Evolutionary conservation across 2,888 invertebrate genomes (phyloP).

Genomic region (Drosophila koepferae): DNA sequence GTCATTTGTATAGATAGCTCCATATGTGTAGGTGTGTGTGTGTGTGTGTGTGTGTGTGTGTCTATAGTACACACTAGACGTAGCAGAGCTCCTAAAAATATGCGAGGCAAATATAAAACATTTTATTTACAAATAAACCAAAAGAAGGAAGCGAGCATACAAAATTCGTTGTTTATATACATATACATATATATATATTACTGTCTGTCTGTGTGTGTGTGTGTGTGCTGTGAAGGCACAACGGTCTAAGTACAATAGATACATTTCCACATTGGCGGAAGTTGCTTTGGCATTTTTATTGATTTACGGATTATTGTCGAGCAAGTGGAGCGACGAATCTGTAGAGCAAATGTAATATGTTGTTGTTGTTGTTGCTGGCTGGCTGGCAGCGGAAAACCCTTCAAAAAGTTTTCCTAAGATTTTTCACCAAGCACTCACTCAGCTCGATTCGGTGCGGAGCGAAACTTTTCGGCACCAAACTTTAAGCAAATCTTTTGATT

Average conservation of each 20-base stretch:
- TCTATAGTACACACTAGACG: constrained; percentile 3
- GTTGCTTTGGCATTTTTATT: constrained; percentile 68
- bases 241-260: constrained; percentile 47
- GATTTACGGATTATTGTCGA: constrained; percentile 72
- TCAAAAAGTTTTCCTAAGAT: constrained; percentile 44
- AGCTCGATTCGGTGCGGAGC: constrained; percentile 10
- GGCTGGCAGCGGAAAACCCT: constrained; percentile 2
- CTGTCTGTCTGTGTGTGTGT: neutral
- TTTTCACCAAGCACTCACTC: constrained; percentile 26
- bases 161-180: constrained; percentile 19
- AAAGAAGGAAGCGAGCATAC: constrained; percentile 24
- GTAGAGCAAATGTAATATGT: constrained; percentile 2
- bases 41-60: constrained; percentile 6
- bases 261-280: constrained; percentile 47
- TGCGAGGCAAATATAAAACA: constrained; percentile 47
- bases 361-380: constrained; percentile 1
- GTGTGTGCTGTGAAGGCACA: neutral
- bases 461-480: constrained; percentile 56
- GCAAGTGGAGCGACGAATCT: constrained; percentile 26
- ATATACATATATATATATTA: neutral
- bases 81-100: constrained; percentile 37
- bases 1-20: constrained; percentile 47
- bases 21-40: neutral
- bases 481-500: constrained; percentile 67
- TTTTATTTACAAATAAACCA: constrained; percentile 56